Evolutionary conservation across 2,113 vertebrate genomes (phyloP).

Genomic region (Plectropomus leopardus): DNA sequence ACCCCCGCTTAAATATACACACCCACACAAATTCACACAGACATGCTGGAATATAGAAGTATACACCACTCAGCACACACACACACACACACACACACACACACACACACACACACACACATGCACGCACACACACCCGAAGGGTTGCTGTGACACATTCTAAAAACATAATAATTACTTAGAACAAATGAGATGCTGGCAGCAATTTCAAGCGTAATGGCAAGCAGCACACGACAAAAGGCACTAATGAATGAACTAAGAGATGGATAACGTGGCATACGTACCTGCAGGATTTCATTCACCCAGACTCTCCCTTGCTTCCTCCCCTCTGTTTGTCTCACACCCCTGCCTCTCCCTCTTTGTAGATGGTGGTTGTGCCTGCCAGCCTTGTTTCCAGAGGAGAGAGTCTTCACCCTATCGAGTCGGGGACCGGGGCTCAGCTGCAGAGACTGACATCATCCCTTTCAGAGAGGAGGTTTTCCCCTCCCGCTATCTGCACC

Average conservation of each 20-base stretch:
- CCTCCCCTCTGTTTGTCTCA: conserved; percentile 49
- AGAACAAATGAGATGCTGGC: conserved; percentile 53
- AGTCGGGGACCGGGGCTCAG: conserved; percentile 83
- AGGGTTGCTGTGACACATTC: conserved; percentile 53
- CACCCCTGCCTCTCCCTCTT: conserved; percentile 43
- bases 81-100: conserved; percentile 30
- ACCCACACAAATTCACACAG: conserved; percentile 58
- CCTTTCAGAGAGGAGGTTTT: conserved; percentile 87
- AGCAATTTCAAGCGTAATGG: conserved; percentile 42
- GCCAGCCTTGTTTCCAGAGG: conserved; percentile 70
- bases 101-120: conserved; percentile 11
- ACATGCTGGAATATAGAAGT: conserved; percentile 45
- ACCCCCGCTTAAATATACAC: conserved; percentile 55
- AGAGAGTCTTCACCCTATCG: conserved; percentile 77
- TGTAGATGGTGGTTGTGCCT: conserved; percentile 52
- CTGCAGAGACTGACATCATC: conserved; percentile 90
- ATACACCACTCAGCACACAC: conserved; percentile 24
- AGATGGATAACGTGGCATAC: conserved; percentile 71
- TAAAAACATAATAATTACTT: conserved; percentile 57
- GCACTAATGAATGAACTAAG: conserved; percentile 64
- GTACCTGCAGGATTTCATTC: conserved; percentile 80
- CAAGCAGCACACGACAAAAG: conserved; percentile 57
- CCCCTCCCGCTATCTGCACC: conserved; percentile 83
- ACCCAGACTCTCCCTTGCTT: conserved; percentile 58
- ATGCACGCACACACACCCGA: not conserved